phyloP scores from a whole-genome alignment of 2,113 vertebrate species.

The Stegostoma tigrinum region DNA sequence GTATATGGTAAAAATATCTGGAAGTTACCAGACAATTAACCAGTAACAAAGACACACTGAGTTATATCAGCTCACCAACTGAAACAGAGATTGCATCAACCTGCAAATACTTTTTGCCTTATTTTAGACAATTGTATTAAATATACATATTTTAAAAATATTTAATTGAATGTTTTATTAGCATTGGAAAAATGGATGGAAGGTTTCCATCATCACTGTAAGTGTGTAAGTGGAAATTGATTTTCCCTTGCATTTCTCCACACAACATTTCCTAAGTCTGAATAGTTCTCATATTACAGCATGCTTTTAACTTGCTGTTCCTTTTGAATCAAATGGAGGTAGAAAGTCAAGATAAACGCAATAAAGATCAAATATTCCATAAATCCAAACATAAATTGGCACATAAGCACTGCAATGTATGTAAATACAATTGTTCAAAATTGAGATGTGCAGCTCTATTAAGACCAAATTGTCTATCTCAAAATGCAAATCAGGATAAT shows the following conservation, averaged over 20 bases:
- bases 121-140: not conserved
- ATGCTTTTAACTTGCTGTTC: not conserved
- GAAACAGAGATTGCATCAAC: not conserved
- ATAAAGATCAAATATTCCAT: not conserved
- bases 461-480: not conserved
- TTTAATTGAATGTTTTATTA: not conserved
- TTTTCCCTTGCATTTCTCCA: slow-evolving; percentile 5
- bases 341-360: not conserved
- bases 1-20: not conserved
- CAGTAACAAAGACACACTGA: not conserved
- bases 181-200: not conserved
- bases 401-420: not conserved
- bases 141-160: not conserved
- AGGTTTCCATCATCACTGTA: not conserved
- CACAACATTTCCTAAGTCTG: not conserved
- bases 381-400: not conserved
- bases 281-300: not conserved
- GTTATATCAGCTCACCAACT: too few species aligned
- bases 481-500: not conserved
- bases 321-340: not conserved
- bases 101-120: not conserved
- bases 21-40: not conserved
- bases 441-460: not conserved
- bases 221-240: not conserved
- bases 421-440: not conserved